Conservation (phyloP, 2,888 invertebrate species). For the Euplexia lucipara region DNA sequence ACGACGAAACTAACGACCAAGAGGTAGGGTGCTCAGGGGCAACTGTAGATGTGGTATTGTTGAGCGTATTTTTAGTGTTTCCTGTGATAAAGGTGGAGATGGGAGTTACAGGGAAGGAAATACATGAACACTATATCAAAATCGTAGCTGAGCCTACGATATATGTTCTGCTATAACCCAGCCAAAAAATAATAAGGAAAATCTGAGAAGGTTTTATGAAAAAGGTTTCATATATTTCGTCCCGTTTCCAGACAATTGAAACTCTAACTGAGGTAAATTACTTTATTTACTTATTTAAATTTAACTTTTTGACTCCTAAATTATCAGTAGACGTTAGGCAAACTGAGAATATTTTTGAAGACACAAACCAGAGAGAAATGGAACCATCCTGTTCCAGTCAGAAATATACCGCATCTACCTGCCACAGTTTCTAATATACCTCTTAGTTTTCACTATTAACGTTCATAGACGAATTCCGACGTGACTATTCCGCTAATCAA, state of each 20-base stretch:
- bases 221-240: no score
- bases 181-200: no score
- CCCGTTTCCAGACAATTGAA: no score
- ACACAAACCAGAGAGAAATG: neutral
- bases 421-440: neutral
- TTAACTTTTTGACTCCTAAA: no score
- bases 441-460: slow-evolving; percentile 61
- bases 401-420: slow-evolving; percentile 72
- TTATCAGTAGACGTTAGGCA: no score
- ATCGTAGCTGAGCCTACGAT: no score
- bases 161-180: no score
- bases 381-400: no score
- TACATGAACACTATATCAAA: no score
- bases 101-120: neutral
- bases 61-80: neutral
- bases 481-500: slow-evolving; percentile 90
- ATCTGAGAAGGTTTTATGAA: no score
- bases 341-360: neutral
- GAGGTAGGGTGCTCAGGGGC: slow-evolving; percentile 60
- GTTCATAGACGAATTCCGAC: slow-evolving; percentile 87
- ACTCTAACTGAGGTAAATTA: no score
- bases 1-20: slow-evolving; percentile 81
- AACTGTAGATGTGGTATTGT: slow-evolving; percentile 73
- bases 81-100: neutral
- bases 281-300: no score